Evolutionary conservation across 2,888 invertebrate genomes (phyloP).

Genomic region (Neria commutata): DNA sequence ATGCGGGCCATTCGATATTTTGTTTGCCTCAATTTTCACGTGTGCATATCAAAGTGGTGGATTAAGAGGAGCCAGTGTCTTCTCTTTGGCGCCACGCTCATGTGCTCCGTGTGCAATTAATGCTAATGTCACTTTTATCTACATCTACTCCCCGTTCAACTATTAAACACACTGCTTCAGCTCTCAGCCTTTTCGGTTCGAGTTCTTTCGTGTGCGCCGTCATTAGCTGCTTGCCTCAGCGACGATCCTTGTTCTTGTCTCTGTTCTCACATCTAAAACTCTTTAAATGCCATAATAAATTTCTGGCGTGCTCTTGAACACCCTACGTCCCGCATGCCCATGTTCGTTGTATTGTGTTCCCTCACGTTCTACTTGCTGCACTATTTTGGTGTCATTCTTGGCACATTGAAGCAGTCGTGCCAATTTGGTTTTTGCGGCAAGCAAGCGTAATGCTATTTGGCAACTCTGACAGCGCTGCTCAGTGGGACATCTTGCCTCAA

Average conservation of each 20-base stretch:
- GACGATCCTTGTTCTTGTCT: background rate
- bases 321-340: background rate
- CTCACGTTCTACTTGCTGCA: too few relatives aligned
- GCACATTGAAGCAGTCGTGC: background rate
- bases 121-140: slow-evolving; percentile 6
- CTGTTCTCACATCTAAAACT: slow-evolving; percentile 7
- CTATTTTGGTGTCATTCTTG: background rate
- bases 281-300: slow-evolving; percentile 2
- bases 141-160: background rate
- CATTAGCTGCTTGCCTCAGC: background rate
- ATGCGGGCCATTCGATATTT: too few relatives aligned
- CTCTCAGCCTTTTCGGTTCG: too few relatives aligned
- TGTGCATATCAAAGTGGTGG: too few relatives aligned
- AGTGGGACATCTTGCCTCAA: too few relatives aligned
- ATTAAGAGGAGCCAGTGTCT: too few relatives aligned
- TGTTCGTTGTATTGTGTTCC: background rate
- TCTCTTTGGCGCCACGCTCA: too few relatives aligned
- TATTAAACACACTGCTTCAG: background rate
- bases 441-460: too few relatives aligned
- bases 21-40: too few relatives aligned
- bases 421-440: background rate
- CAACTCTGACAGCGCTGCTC: too few relatives aligned
- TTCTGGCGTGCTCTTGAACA: slow-evolving; percentile 14
- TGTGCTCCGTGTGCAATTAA: slow-evolving; percentile 18
- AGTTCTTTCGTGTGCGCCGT: background rate